A percentile compares a stretch with the other conserved stretches of the same genome.
Conservation (phyloP, 2,797 vertebrate genomes). For the Leptatherina wallacei region DNA sequence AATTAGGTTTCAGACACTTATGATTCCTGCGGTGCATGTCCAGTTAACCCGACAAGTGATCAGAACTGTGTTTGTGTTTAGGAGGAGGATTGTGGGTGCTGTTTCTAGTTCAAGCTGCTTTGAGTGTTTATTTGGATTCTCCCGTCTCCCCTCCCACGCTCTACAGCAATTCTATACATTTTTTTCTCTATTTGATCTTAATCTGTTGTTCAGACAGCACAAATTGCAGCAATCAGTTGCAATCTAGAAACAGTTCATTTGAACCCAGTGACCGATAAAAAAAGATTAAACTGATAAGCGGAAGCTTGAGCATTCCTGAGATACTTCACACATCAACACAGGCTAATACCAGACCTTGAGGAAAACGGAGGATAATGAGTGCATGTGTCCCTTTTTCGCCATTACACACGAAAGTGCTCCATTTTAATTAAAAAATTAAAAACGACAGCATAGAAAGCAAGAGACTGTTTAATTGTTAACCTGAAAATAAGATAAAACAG, state of each 20-base stretch:
- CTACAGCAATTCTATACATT: background rate
- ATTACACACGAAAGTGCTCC: constrained; percentile 12
- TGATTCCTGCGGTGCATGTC: constrained; percentile 44
- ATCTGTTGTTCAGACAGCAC: constrained; percentile 64
- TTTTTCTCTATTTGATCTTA: constrained; percentile 37
- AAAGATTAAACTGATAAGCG: constrained; percentile 63
- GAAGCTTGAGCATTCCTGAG: constrained; percentile 62
- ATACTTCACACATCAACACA: constrained; percentile 64
- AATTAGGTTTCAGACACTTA: constrained; percentile 69
- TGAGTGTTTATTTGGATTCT: constrained; percentile 21
- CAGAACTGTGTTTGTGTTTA: constrained; percentile 3
- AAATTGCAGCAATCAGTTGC: constrained; percentile 72
- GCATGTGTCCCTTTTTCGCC: background rate
- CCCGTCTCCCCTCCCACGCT: constrained; percentile 8
- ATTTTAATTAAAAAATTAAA: constrained; percentile 19
- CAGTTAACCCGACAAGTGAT: constrained; percentile 14
- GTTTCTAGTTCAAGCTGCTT: constrained; percentile 34
- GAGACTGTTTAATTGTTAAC: background rate
- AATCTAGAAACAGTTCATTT: constrained; percentile 69
- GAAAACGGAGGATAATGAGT: constrained; percentile 56
- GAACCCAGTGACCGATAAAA: constrained; percentile 61
- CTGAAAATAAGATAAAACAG: background rate
- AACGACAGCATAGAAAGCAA: background rate
- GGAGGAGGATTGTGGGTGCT: background rate
- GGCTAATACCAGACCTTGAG: constrained; percentile 64